Evolutionary conservation across 92 coral and sea anemone genomes (phyloP).

Genomic region (Epizoanthus ramosus): DNA sequence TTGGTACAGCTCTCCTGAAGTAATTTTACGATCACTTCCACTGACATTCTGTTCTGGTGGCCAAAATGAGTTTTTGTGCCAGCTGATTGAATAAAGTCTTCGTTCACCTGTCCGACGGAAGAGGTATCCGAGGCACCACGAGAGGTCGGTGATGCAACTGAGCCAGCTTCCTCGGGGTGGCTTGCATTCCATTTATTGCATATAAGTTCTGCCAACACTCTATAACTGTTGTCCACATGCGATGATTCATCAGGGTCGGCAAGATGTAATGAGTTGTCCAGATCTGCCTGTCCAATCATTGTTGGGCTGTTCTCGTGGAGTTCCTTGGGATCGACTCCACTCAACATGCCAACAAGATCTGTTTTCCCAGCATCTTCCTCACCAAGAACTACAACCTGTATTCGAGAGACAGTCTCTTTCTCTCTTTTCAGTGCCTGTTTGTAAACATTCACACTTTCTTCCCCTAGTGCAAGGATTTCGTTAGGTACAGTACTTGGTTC

Average conservation of each 20-base stretch:
- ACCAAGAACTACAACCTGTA: constrained; percentile 29
- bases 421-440: constrained; percentile 32
- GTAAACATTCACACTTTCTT: constrained; percentile 12
- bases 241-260: constrained; percentile 22
- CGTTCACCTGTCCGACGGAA: no score
- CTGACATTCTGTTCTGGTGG: no score
- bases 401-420: constrained; percentile 16
- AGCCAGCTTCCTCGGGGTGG: background rate
- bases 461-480: constrained; percentile 44
- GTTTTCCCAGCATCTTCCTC: constrained; percentile 47
- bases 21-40: no score
- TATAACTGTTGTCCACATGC: constrained; percentile 2
- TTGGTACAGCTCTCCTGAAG: no score
- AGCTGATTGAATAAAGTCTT: no score
- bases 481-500: constrained; percentile 18
- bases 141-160: background rate
- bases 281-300: constrained; percentile 17
- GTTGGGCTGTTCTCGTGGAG: constrained; percentile 23
- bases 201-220: constrained; percentile 18
- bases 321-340: constrained; percentile 15
- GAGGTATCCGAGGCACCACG: no score
- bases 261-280: constrained; percentile 22
- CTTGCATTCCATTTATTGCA: constrained; percentile 12
- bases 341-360: constrained; percentile 27
- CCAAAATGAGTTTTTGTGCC: no score